phyloP scores from a whole-genome alignment of 2,797 vertebrate species.

The Acrocephalus scirpaceus region DNA sequence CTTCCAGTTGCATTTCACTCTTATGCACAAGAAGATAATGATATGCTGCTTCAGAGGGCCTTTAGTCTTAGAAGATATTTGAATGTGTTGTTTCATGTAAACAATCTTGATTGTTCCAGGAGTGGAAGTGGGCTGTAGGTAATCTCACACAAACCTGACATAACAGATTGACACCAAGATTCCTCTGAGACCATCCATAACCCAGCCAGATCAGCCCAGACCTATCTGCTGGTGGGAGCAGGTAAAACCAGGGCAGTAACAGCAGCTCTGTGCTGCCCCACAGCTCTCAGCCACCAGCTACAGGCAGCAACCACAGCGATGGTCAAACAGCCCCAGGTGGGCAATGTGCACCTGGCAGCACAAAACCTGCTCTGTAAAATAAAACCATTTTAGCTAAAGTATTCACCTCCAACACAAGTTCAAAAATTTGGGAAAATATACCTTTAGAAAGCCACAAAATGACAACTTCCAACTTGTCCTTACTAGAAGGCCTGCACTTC shows the following conservation, averaged over 20 bases:
- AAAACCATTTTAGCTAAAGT: too few species aligned
- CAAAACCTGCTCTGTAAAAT: too few species aligned
- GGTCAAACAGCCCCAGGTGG: too few species aligned
- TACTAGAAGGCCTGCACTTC: background rate
- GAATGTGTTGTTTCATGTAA: background rate
- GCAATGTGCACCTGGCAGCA: too few species aligned
- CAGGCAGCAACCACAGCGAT: too few species aligned
- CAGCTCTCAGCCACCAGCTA: too few species aligned
- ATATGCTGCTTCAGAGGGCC: background rate
- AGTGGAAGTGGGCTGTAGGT: background rate
- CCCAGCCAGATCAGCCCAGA: too few species aligned
- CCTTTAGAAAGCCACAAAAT: background rate
- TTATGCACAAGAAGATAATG: background rate
- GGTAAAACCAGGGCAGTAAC: too few species aligned
- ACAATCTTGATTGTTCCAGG: background rate
- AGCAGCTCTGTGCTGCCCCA: too few species aligned
- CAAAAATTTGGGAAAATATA: background rate
- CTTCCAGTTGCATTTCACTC: background rate
- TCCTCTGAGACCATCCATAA: too few species aligned
- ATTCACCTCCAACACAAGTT: too few species aligned
- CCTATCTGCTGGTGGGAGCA: too few species aligned
- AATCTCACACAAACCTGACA: background rate
- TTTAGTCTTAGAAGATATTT: background rate
- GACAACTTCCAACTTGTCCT: background rate
- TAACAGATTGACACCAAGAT: background rate